Conservation (phyloP, 1,140 invertebrate species). For the Mercenaria mercenaria region DNA sequence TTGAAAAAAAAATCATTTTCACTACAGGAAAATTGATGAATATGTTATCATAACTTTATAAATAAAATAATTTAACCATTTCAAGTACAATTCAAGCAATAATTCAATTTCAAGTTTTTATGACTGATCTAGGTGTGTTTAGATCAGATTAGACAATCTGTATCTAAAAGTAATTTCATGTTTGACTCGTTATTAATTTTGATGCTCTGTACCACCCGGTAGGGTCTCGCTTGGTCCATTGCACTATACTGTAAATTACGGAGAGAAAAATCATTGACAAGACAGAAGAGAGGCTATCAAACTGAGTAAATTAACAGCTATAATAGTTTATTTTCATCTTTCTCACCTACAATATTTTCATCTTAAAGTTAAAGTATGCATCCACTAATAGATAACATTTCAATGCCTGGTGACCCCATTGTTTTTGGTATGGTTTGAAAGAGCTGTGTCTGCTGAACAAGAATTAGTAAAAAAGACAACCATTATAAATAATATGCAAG, state of each 20-base stretch:
- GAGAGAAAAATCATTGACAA: no score
- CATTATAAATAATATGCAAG: no score
- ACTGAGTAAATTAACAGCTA: no score
- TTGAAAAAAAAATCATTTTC: neutral
- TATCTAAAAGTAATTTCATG: neutral
- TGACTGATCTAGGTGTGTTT: neutral
- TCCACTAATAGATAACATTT: no score
- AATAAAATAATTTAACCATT: neutral
- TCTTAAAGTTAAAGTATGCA: no score
- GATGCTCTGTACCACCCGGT: conserved; percentile 10
- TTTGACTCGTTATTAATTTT: conserved; percentile 37
- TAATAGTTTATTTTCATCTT: no score
- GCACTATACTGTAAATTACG: neutral
- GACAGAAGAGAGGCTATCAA: no score
- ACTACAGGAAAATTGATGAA: neutral
- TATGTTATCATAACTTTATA: neutral
- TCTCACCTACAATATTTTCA: no score
- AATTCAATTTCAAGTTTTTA: conserved; percentile 9
- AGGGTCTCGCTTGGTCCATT: neutral
- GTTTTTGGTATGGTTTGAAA: no score
- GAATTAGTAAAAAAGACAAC: no score
- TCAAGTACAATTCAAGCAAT: neutral
- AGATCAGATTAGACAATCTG: neutral
- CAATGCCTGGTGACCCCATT: no score
- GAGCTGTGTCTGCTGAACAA: no score